Conservation (phyloP, 1,140 invertebrate genomes). For the Halesus radiatus region DNA sequence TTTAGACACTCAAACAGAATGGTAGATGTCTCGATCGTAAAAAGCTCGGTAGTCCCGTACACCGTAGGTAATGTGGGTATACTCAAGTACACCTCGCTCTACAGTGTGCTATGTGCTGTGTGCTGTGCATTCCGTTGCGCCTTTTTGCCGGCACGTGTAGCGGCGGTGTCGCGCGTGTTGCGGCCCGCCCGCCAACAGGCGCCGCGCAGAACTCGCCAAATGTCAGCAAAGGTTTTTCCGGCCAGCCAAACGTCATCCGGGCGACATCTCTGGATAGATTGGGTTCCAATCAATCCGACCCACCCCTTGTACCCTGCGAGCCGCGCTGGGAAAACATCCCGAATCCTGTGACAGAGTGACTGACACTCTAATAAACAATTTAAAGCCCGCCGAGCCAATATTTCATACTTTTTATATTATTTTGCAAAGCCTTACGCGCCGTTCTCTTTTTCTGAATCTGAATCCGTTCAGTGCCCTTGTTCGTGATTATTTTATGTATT, state of each 20-base stretch:
- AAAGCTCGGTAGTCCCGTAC: neutral
- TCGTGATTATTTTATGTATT: neutral
- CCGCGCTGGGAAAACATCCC: constrained; percentile 35
- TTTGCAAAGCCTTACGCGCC: neutral
- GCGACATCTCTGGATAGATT: constrained; percentile 49
- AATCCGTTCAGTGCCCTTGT: neutral
- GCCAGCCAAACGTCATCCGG: constrained; percentile 50
- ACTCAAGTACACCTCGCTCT: too few relatives aligned
- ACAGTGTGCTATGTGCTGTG: neutral
- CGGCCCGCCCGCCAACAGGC: constrained; percentile 17
- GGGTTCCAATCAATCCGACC: constrained; percentile 54
- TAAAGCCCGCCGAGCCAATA: constrained; percentile 42
- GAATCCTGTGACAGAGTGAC: constrained; percentile 41
- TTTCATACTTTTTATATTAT: constrained; percentile 36
- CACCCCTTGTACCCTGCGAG: constrained; percentile 1
- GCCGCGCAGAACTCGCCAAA: constrained; percentile 32
- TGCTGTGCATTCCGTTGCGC: neutral
- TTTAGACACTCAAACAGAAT: neutral
- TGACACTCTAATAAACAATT: constrained; percentile 49
- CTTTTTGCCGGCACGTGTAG: constrained; percentile 16
- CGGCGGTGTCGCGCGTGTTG: constrained; percentile 23
- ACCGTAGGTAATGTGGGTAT: too few relatives aligned
- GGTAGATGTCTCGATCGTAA: constrained; percentile 9
- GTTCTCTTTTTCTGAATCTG: constrained; percentile 13
- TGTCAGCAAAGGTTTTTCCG: constrained; percentile 40